Evolutionary conservation across 2,113 vertebrate genomes (phyloP).

Genomic region (Hassar affinis): DNA sequence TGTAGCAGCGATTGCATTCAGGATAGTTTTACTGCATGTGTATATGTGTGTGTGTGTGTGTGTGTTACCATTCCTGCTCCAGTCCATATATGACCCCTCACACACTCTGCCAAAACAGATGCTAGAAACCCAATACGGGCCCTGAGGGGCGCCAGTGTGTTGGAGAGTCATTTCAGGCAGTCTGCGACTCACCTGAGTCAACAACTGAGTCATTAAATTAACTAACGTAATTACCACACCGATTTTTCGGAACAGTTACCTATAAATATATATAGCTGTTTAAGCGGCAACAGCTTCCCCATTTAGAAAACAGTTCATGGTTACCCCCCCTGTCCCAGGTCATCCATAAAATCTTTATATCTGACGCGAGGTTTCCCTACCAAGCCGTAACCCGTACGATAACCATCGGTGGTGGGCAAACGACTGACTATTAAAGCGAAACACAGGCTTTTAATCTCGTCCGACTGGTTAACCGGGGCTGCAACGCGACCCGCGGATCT

Average conservation of each 20-base stretch:
- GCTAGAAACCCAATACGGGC: constrained; percentile 43
- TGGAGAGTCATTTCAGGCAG: constrained; percentile 42
- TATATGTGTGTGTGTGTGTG: constrained; percentile 20
- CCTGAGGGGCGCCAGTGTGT: constrained; percentile 48
- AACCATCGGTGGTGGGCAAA: constrained; percentile 31
- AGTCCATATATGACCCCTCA: constrained; percentile 46
- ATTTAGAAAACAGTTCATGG: constrained; percentile 19
- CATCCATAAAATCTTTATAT: constrained; percentile 35
- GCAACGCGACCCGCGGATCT: constrained; percentile 58
- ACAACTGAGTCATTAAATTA: constrained; percentile 51
- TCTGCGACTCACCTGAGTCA: constrained; percentile 53
- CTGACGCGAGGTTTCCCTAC: constrained; percentile 8
- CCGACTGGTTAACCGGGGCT: constrained; percentile 40
- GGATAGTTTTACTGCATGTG: constrained; percentile 39
- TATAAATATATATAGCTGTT: constrained; percentile 33
- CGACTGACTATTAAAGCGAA: constrained; percentile 40
- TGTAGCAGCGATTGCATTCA: constrained; percentile 43
- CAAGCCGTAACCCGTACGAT: constrained; percentile 18
- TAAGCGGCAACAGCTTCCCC: constrained; percentile 17
- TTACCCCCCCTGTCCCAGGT: constrained; percentile 14
- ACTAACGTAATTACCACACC: constrained; percentile 45
- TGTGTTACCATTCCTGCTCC: constrained; percentile 41
- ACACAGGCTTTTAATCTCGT: constrained; percentile 45
- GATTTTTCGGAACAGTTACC: constrained; percentile 29
- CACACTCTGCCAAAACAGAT: constrained; percentile 47